Conservation (phyloP, 1,140 invertebrate genomes). For the Drosophila tsacasi region DNA sequence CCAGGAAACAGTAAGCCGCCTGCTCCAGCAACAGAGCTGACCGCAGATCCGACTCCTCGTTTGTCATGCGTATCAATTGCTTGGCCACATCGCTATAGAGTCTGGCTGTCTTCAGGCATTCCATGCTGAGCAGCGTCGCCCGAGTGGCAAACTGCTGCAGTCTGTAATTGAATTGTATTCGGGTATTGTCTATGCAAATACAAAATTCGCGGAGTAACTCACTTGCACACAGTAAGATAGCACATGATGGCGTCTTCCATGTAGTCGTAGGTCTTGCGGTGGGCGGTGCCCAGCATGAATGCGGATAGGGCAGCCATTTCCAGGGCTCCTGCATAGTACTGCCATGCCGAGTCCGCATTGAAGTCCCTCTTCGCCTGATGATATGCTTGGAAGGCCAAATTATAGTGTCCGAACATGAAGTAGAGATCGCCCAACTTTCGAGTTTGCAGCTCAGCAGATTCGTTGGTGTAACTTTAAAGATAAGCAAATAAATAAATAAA, state of each 20-base stretch:
- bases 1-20: slow-evolving; percentile 96
- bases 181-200: not conserved
- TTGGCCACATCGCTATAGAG: slow-evolving; percentile 95
- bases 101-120: slow-evolving; percentile 92
- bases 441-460: slow-evolving; percentile 97
- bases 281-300: slow-evolving; percentile 94
- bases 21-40: slow-evolving; percentile 97
- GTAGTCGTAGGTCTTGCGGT: slow-evolving; percentile 93
- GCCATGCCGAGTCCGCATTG: slow-evolving; percentile 97
- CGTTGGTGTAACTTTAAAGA: slow-evolving; percentile 90
- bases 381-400: slow-evolving; percentile 95
- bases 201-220: slow-evolving; percentile 1
- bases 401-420: slow-evolving; percentile 98
- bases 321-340: slow-evolving; percentile 97
- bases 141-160: slow-evolving; percentile 95
- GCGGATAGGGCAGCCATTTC: slow-evolving; percentile 98
- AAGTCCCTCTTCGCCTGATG: slow-evolving; percentile 98
- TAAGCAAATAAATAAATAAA: not conserved
- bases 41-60: slow-evolving; percentile 96
- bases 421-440: slow-evolving; percentile 97
- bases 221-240: slow-evolving; percentile 96
- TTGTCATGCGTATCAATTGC: slow-evolving; percentile 97
- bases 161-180: slow-evolving; percentile 84
- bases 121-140: slow-evolving; percentile 94
- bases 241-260: slow-evolving; percentile 97